Percentiles rank a stretch among this genome's conserved stretches.
phyloP scores from a whole-genome alignment of 2,113 vertebrate species.

The Scomber scombrus region DNA sequence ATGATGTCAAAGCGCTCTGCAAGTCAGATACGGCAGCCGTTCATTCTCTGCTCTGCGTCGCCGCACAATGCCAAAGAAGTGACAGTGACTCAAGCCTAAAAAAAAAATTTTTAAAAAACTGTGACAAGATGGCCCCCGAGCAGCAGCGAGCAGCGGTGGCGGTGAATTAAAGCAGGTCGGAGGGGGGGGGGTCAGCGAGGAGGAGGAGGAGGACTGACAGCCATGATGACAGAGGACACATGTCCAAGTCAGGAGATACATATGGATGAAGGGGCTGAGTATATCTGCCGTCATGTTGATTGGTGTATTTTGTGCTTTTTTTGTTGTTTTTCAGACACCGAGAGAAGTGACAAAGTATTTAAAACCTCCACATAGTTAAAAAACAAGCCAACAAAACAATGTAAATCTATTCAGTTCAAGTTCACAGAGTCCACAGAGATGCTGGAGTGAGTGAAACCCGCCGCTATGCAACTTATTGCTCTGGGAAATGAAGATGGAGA shows the following conservation, averaged over 20 bases:
- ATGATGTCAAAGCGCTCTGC: slow-evolving; percentile 9
- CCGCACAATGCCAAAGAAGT: not conserved
- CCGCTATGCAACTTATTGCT: no score
- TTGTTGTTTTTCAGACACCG: not conserved
- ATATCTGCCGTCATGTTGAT: slow-evolving; percentile 33
- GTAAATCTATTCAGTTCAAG: slow-evolving; percentile 42
- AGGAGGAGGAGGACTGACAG: slow-evolving; percentile 13
- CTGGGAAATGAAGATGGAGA: no score
- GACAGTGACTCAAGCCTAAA: slow-evolving; percentile 8
- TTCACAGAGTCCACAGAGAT: not conserved
- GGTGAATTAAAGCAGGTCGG: slow-evolving; percentile 39
- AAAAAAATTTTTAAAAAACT: not conserved
- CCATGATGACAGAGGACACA: slow-evolving; percentile 40
- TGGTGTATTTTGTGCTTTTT: slow-evolving; percentile 19
- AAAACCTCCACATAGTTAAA: not conserved
- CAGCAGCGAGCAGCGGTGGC: slow-evolving; percentile 26
- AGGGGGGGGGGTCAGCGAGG: slow-evolving; percentile 5
- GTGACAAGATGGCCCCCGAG: not conserved
- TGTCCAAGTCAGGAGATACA: slow-evolving; percentile 28
- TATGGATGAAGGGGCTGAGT: slow-evolving; percentile 47
- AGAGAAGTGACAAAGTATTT: slow-evolving; percentile 2
- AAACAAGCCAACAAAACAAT: slow-evolving; percentile 12
- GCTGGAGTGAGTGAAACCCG: no score
- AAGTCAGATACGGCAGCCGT: slow-evolving; percentile 16
- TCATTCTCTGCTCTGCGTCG: not conserved